Conservation (phyloP, 2,888 invertebrate species). For the Argynnis bischoffii region DNA sequence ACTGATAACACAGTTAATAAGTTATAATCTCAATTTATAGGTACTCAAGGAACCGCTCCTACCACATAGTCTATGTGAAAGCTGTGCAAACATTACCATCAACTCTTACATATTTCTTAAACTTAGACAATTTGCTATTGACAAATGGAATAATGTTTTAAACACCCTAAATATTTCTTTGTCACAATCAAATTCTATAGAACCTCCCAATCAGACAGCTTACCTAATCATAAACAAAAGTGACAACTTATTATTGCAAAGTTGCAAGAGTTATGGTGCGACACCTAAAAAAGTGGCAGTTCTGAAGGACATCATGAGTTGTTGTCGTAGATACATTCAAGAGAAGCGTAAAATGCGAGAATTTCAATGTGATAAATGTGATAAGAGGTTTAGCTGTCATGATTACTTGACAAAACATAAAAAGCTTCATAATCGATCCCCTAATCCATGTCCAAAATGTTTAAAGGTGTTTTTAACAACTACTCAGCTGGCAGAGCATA, state of each 20-base stretch:
- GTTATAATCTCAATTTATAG: constrained; percentile 47
- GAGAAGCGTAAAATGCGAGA: constrained; percentile 41
- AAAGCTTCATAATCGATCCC: constrained; percentile 50
- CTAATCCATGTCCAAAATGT: constrained; percentile 56
- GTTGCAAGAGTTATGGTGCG: constrained; percentile 45
- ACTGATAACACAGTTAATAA: no score
- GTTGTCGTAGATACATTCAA: constrained; percentile 48
- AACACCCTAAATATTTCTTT: constrained; percentile 48
- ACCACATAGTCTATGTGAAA: constrained; percentile 59
- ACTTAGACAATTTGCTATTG: constrained; percentile 53
- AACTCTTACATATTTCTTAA: constrained; percentile 62
- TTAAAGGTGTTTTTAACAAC: constrained; percentile 55
- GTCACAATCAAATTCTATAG: constrained; percentile 40
- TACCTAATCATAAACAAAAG: constrained; percentile 42
- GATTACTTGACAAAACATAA: constrained; percentile 52
- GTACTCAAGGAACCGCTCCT: constrained; percentile 51
- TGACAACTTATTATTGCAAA: constrained; percentile 56
- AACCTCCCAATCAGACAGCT: constrained; percentile 11
- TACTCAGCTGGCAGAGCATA: constrained; percentile 53
- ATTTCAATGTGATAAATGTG: constrained; percentile 60
- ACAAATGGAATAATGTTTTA: constrained; percentile 54
- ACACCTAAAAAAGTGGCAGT: constrained; percentile 52
- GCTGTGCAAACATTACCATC: constrained; percentile 55
- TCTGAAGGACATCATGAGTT: constrained; percentile 52
- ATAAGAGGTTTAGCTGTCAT: constrained; percentile 50